phyloP scores from a whole-genome alignment of 2,888 invertebrate genomes.

The Drosophila bunnanda region DNA sequence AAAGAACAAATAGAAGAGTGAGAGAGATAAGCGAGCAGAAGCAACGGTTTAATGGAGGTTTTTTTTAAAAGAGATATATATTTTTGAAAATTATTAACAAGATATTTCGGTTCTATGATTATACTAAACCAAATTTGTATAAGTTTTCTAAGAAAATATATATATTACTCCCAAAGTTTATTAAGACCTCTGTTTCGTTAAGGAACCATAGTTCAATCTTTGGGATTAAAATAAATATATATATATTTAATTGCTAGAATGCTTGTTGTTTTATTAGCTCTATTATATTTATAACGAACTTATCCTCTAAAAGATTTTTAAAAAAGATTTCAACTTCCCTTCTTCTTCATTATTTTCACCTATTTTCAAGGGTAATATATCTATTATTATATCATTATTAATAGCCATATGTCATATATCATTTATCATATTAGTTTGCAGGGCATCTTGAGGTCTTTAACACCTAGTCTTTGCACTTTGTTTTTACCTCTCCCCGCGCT shows the following conservation, averaged over 20 bases:
- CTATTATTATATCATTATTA: not conserved
- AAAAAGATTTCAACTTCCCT: not conserved
- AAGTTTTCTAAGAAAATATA: too few species aligned
- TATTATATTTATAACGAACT: not conserved
- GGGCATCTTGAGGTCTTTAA: slow-evolving; percentile 72
- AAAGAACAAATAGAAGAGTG: slow-evolving; percentile 71
- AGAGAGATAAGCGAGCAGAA: slow-evolving; percentile 53
- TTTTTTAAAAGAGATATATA: not conserved
- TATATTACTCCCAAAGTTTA: too few species aligned
- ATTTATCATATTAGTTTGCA: slow-evolving; percentile 58
- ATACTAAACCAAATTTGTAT: too few species aligned
- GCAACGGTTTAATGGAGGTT: slow-evolving; percentile 19
- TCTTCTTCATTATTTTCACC: not conserved
- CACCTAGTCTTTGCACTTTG: slow-evolving; percentile 59
- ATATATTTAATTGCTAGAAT: not conserved
- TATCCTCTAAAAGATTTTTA: not conserved
- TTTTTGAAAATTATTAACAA: not conserved
- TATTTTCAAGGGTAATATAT: not conserved
- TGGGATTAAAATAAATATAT: not conserved
- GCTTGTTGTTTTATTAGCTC: not conserved
- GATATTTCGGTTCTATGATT: not conserved
- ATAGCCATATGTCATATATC: slow-evolving; percentile 18
- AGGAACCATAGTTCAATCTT: too few species aligned
- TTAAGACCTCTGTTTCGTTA: not conserved
- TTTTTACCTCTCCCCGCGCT: slow-evolving; percentile 20